phyloP scores from a whole-genome alignment of 2,888 invertebrate species.

The Hybos culiciformis region DNA sequence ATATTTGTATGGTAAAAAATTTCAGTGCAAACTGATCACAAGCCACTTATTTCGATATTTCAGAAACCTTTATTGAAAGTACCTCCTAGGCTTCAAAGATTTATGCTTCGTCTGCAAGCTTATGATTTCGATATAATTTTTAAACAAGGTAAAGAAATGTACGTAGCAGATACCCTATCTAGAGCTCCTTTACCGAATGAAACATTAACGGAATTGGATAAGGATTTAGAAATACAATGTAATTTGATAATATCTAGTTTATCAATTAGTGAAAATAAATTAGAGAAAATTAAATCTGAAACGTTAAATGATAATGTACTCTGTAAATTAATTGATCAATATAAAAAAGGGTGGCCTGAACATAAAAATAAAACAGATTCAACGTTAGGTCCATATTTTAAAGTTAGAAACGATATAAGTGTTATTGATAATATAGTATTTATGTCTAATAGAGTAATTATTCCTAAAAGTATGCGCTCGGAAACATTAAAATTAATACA shows the following conservation, averaged over 20 bases:
- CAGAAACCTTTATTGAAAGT: conserved; percentile 1
- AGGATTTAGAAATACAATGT: background rate
- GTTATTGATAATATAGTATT: conserved; percentile 12
- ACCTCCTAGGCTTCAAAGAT: conserved; percentile 5
- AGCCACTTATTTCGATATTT: conserved; percentile 4
- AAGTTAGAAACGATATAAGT: conserved; percentile 8
- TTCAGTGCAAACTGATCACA: conserved; percentile 5
- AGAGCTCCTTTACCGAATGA: background rate
- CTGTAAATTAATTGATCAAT: background rate
- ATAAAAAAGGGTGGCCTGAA: conserved; percentile 1
- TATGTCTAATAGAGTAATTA: conserved; percentile 6
- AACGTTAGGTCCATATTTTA: conserved; percentile 5
- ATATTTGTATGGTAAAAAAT: conserved; percentile 11
- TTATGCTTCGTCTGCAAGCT: no score
- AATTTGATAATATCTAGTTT: background rate
- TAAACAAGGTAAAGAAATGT: conserved; percentile 5
- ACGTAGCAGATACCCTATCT: conserved; percentile 6
- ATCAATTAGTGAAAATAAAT: background rate
- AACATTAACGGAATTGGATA: background rate
- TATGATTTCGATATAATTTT: conserved; percentile 4
- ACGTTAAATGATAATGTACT: background rate
- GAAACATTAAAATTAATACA: no score
- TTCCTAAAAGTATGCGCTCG: conserved; percentile 12
- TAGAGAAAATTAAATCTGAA: background rate
- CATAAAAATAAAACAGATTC: conserved; percentile 8